Percentiles rank a stretch among this genome's conserved stretches.
These are phyloP conservation scores for Cacoxenus indagator DNA, from an alignment of 2,888 invertebrate species.

Conservation along the genomic window DNA sequence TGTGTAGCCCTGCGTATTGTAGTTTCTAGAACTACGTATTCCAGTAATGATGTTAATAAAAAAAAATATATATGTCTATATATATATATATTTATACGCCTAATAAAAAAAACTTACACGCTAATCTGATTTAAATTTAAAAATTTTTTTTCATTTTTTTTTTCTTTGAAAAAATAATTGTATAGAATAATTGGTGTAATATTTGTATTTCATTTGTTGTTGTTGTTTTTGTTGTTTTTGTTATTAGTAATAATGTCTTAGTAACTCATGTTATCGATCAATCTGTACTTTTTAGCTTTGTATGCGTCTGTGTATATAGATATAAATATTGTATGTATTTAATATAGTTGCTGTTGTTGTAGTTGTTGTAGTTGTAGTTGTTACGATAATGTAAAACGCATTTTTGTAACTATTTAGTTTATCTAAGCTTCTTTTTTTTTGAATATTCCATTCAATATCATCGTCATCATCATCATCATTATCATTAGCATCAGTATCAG, in stretches of 20 bases:
- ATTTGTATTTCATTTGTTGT: not conserved
- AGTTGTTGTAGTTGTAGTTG: not conserved
- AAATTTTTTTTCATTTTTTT: not conserved
- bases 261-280: constrained; percentile 20
- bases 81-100: no score
- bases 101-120: not conserved
- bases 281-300: constrained; percentile 20
- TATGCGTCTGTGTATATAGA: not conserved
- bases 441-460: not conserved
- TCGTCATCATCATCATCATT: not conserved
- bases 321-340: not conserved
- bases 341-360: not conserved
- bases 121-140: not conserved
- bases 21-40: no score
- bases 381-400: not conserved
- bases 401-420: constrained; percentile 7
- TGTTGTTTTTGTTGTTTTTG: not conserved
- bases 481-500: not conserved
- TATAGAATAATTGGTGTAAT: constrained; percentile 12
- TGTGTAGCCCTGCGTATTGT: no score
- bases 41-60: not conserved
- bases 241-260: constrained; percentile 10
- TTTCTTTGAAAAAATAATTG: constrained; percentile 1
- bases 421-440: constrained; percentile 9
- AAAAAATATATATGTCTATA: no score